A percentile compares a stretch with the other conserved stretches of the same genome.
phyloP scores from a whole-genome alignment of 2,113 vertebrate genomes.

The Tachysurus vachellii region DNA sequence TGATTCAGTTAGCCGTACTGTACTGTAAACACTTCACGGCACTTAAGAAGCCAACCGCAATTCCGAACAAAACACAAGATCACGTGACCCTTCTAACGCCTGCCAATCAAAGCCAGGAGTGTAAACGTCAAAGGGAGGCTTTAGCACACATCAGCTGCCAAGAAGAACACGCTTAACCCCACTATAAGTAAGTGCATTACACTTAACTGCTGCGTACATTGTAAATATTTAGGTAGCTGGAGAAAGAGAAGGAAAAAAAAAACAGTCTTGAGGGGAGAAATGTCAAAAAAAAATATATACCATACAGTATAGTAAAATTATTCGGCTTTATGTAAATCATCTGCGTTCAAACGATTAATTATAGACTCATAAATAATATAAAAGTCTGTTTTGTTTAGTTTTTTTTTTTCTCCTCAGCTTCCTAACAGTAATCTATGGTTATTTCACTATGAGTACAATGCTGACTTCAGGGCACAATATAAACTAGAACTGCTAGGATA shows the following conservation, averaged over 20 bases:
- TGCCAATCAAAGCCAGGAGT: slow-evolving; percentile 33
- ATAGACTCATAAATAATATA: neutral
- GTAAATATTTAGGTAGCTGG: slow-evolving; percentile 42
- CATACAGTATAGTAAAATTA: neutral
- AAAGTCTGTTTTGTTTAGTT: neutral
- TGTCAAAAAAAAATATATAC: neutral
- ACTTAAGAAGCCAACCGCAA: slow-evolving; percentile 25
- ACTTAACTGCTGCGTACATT: slow-evolving; percentile 23
- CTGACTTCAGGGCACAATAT: neutral
- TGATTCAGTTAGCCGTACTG: slow-evolving; percentile 36
- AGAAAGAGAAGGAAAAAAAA: neutral
- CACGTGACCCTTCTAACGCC: slow-evolving; percentile 25
- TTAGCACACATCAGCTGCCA: slow-evolving; percentile 4
- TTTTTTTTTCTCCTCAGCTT: neutral
- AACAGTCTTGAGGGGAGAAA: neutral
- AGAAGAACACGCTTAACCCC: neutral
- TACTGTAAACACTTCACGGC: slow-evolving; percentile 30
- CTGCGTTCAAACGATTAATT: neutral
- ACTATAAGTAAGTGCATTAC: slow-evolving; percentile 17
- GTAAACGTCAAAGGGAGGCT: slow-evolving; percentile 21
- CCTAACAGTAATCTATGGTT: neutral
- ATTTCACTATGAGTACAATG: neutral
- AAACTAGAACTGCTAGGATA: neutral
- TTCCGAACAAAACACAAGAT: slow-evolving; percentile 27
- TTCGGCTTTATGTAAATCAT: slow-evolving; percentile 5